Evolutionary conservation across 2,113 vertebrate genomes (phyloP), one percentile per base, ranked within the genome.

Genomic region (Tympanuchus pallidicinctus): DNA sequence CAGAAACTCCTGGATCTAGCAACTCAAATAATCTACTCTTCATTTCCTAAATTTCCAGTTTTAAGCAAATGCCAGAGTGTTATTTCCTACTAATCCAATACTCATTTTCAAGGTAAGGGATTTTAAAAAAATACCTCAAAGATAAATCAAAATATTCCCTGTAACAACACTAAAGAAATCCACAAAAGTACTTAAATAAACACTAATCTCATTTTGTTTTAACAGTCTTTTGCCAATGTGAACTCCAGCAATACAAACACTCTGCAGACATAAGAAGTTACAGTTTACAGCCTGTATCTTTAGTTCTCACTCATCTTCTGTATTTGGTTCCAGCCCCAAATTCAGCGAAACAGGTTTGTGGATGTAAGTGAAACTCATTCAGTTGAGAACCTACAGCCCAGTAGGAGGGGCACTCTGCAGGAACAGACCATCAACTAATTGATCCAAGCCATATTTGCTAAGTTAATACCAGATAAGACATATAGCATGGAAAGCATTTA

Each of bases 261-360:
- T 15, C n/a, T 64, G 81, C 20, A 77, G 14, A 87, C 13, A 24
- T 63, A 70, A 71, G 16, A 85, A 89, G 67, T 56, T 77, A 70
- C 28, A 79, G 66, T 70, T 27, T 78, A 75, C 15, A 7, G 61
- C 54, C 65, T 86, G 32, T 57, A 71, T 77, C 52, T 91, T 79
- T 2, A 86, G 50, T 48, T 91, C 92, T 96, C 76, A 94, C 96
- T 92, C 95, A 95, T 96, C 89, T 95, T 94, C 91, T 88, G 87
- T 77, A 83, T 77, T 92, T 91, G 89, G 89, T 86, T 92, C 60
- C 64, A 45, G 89, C 92, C 66, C 92, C 91, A 66, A 67, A 86
- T 83, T 81, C 82, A 90, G 79, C n/a, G 60, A 61, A 92, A 71
- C 69, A 43, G 56, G 87, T 89, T 78, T 75, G 91, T 73, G 79